Evolutionary conservation across 2,888 invertebrate genomes (phyloP), one percentile per base, ranked within the genome.

Genomic region (Sthenelais limicola): DNA sequence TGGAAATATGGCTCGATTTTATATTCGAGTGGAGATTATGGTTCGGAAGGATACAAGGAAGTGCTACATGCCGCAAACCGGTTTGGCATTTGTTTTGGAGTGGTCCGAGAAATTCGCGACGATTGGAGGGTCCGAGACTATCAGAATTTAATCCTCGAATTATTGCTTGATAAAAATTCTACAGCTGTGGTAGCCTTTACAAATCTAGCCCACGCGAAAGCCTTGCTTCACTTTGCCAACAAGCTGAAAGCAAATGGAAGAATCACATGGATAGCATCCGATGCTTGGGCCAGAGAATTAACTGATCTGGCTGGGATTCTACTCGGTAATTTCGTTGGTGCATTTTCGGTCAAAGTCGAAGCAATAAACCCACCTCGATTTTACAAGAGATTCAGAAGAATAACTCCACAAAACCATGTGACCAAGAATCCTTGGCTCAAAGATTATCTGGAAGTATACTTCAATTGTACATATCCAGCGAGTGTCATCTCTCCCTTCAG

Each of bases 1-100:
- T 80, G 80, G 80, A 76, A 76, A 15, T 80, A 78, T 69, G 71
- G 78, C 9, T 77, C 77, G 0, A 74, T 80, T 0, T 21, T 80
- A 24, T 80, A 76, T 68, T 51, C 76, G 3, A 73, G 74, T 33
- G 76, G 77, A 3, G 71, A 68, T 24, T 80, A 80, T 69, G 81
- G 73, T 33, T 33, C 56, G 7, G 30, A 30, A 3, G 56, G 30
- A 30, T 56, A 56, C 30, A 15, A 74, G 1, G 70, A 47, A 33
- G 4, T 52, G 54, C 47, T 67, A 3, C 35, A 51, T 32, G 49
- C n/a, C 5, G 47, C 18, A 1, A 18, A 18, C 18, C 52, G 33
- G 26, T 15, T n/a, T 7, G 72, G 73, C 7, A 75, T 75, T 26
- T 80, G 80, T 47, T 67, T 80, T 38, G 79, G 77, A 12, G 73